Base-by-base conservation (phyloP, 2,797 vertebrate genomes). In the Gambelia wislizenii region DNA sequence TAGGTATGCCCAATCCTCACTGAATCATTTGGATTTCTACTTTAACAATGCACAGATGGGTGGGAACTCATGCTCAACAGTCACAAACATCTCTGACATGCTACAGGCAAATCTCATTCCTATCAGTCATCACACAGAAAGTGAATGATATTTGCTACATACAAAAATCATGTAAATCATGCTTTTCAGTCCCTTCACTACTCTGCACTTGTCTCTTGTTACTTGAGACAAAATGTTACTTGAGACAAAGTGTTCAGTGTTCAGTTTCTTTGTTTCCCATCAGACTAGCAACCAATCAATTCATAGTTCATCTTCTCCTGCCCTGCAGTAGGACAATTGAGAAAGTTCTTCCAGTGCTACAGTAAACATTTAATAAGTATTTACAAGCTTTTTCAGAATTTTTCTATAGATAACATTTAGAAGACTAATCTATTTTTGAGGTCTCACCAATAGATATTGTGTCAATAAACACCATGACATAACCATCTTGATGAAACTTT, bases 391-490 rank as follows among this genome's bases (percentile, higher is more conserved):
- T n/a, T 72, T 56, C 67, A 49, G 22, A 89, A 72, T 18, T 86
- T 44, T 52, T 22, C 44, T 89, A 4, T 18, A 83, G 7, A 36
- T 22, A 80, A 64, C 30, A 67, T 49, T 30, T 67, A 72, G 36
- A 52, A 69, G 44, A 42, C 8, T 33, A 39, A 22, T 72, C 25
- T 30, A 36, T 83, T 36, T 25, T 18, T 42, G 25, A 80, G 42
- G 22, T 67, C 7, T 82, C 78, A 89, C n/a, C 42, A 76, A 85
- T 33, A 72, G 27, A 70, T 36, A 22, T 39, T 33, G 20, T 52
- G 82, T 82, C 70, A 89, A 75, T 81, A 85, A 81, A 72, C n/a
- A 56, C 0, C 0, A 82, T 54, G 42, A 64, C 79, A 75, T 88
- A 42, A 81, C 16, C 36, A 56, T n/a, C 18, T 87, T 87, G 49